Base-by-base conservation (phyloP, 2,888 invertebrate species). In the Caradrina clavipalpis region DNA sequence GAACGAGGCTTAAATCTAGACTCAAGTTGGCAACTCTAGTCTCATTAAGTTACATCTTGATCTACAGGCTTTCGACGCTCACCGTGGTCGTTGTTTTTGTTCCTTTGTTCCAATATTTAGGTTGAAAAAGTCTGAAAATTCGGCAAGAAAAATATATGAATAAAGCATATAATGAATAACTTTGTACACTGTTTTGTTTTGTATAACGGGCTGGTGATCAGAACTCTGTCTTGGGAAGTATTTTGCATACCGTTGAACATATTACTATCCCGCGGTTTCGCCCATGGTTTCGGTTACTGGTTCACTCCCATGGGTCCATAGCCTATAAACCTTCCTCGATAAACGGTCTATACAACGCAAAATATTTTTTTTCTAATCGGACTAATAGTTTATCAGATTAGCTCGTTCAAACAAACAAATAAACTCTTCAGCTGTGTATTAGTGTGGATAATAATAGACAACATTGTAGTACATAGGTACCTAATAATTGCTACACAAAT, bases 121-220 rank as follows among this genome's bases (percentile, higher is more conserved):
- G 6, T 21, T 42, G 31, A 50, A 60, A 26, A 35, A 45, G 10
- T 35, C 11, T 42, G 47, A 22, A 55, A 51, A 45, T 22, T 11
- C 7, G 1, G 1, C 8, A 1, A 31, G n/a, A 47, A 42, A 58
- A 47, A 49, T 4, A 0, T 57, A 77, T 58, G 49, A 77, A 70
- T 77, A 61, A 71, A 57, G 15, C n/a, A 73, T 77, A 21, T 57
- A 53, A 73, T 73, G 59, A 76, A 76, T 69, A 54, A 66, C 22
- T 67, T 55, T 39, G 17, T 55, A 45, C n/a, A 5, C 15, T n/a
- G n/a, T n/a, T 26, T 67, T 68, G 13, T 39, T 11, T 39, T 39
- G 13, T 42, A 42, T 8, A 13, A 42, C 15, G 15, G 15, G 42
- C 2, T 42, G 15, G 42, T 42, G 42, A 1, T 4, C 10, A 2